Conservation (phyloP, 2,888 invertebrate species). For the Oxystoma pomonae region DNA sequence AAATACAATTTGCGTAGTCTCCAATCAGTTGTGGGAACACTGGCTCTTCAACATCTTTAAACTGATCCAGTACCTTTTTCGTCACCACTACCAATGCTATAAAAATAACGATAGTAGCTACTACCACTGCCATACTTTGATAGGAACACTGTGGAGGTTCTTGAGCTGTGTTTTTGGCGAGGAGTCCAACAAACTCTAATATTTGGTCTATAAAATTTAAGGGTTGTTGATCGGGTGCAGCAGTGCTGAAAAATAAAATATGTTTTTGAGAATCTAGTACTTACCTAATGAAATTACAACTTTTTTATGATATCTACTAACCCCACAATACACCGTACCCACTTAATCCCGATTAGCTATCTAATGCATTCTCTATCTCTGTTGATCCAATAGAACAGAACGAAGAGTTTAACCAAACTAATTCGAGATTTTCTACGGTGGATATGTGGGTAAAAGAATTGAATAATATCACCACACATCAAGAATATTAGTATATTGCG, state of each 20-base stretch:
- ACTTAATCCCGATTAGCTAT: too few relatives aligned
- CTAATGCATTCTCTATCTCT: too few relatives aligned
- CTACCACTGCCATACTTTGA: slow-evolving; percentile 27
- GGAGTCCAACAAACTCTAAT: background rate
- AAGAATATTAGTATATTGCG: too few relatives aligned
- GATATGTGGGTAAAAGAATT: too few relatives aligned
- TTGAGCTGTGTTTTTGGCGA: background rate
- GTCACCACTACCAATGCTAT: slow-evolving; percentile 19
- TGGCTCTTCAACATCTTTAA: slow-evolving; percentile 26
- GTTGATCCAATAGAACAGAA: too few relatives aligned
- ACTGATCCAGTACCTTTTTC: slow-evolving; percentile 29
- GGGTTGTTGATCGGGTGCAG: background rate
- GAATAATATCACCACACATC: too few relatives aligned
- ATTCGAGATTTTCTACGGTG: too few relatives aligned
- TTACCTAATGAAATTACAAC: too few relatives aligned
- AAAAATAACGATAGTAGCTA: slow-evolving; percentile 20
- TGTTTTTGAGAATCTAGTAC: too few relatives aligned
- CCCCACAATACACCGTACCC: too few relatives aligned
- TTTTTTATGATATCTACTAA: too few relatives aligned
- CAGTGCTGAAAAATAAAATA: background rate
- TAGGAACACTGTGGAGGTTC: slow-evolving; percentile 23
- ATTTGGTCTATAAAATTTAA: background rate
- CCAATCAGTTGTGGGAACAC: slow-evolving; percentile 11
- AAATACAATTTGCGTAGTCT: slow-evolving; percentile 15
- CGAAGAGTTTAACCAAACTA: too few relatives aligned